Evolutionary conservation across 2,113 vertebrate species (phyloP).

Genomic region (Benitochromis conjunctus): DNA sequence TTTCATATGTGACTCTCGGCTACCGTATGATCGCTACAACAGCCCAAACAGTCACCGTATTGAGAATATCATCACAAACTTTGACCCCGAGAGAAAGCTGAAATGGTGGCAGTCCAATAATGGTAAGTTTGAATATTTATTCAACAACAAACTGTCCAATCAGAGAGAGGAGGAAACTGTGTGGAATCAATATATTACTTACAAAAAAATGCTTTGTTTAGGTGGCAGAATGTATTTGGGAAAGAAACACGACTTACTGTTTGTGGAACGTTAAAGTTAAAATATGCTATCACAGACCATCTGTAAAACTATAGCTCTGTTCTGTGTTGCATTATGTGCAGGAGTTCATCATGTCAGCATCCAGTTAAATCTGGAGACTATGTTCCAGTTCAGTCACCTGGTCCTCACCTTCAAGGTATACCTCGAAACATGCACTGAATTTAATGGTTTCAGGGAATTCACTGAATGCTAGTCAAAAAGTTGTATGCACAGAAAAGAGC

Average conservation of each 20-base stretch:
- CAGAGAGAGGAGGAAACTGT: not conserved
- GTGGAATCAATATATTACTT: not conserved
- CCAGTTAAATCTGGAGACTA: slow-evolving; percentile 80
- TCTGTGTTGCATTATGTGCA: slow-evolving; percentile 43
- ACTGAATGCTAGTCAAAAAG: not conserved
- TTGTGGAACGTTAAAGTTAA: not conserved
- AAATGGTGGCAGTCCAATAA: slow-evolving; percentile 94
- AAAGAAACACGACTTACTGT: accelerated
- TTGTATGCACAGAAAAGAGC: not conserved
- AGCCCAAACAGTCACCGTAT: slow-evolving; percentile 80
- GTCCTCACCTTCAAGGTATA: slow-evolving; percentile 90
- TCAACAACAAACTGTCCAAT: not conserved
- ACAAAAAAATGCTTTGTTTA: not conserved
- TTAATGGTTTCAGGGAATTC: not conserved
- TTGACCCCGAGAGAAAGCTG: slow-evolving; percentile 75
- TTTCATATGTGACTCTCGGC: slow-evolving; percentile 83
- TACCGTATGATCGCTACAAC: slow-evolving; percentile 68
- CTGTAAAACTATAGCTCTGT: not conserved
- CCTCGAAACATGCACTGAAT: not conserved
- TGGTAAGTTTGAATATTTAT: slow-evolving; percentile 55
- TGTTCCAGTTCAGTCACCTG: slow-evolving; percentile 91
- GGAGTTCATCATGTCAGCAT: slow-evolving; percentile 86
- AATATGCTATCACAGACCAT: not conserved
- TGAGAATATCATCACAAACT: slow-evolving; percentile 82
- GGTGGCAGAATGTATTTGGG: not conserved